phyloP scores from a whole-genome alignment of 2,113 vertebrate species.

The Pelodiscus sinensis region DNA sequence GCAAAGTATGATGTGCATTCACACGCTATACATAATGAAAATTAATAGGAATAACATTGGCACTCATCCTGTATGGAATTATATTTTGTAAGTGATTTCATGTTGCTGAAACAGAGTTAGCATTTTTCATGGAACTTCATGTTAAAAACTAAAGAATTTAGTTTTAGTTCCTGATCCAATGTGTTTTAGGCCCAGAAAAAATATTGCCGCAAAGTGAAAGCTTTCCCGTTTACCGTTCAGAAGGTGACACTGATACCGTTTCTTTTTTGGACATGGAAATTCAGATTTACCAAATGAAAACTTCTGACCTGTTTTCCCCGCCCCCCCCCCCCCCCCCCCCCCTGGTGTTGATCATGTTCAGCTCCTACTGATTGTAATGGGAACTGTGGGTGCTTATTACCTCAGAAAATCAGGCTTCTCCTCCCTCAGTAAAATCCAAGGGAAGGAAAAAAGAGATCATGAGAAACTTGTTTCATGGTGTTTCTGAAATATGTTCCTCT shows the following conservation, averaged over 20 bases:
- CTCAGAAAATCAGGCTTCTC: constrained; percentile 11
- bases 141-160: constrained; percentile 16
- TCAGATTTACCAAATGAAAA: neutral
- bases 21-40: constrained; percentile 44
- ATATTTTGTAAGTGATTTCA: constrained; percentile 25
- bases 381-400: constrained; percentile 10
- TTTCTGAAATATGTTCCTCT: neutral
- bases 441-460: neutral
- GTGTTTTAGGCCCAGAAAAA: neutral
- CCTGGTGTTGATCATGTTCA: constrained; percentile 36
- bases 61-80: constrained; percentile 28
- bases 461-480: neutral
- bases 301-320: neutral
- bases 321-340: neutral
- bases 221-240: constrained; percentile 30
- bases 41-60: constrained; percentile 45
- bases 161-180: constrained; percentile 5
- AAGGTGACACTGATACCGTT: neutral
- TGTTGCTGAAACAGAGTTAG: constrained; percentile 33
- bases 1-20: constrained; percentile 24
- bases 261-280: constrained; percentile 20
- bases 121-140: constrained; percentile 19
- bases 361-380: neutral
- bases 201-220: neutral
- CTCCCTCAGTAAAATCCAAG: constrained; percentile 27